These are phyloP conservation scores for Ophthalmolycus amberensis DNA, from an alignment of 2,113 vertebrate genomes.

Conservation along the genomic window DNA sequence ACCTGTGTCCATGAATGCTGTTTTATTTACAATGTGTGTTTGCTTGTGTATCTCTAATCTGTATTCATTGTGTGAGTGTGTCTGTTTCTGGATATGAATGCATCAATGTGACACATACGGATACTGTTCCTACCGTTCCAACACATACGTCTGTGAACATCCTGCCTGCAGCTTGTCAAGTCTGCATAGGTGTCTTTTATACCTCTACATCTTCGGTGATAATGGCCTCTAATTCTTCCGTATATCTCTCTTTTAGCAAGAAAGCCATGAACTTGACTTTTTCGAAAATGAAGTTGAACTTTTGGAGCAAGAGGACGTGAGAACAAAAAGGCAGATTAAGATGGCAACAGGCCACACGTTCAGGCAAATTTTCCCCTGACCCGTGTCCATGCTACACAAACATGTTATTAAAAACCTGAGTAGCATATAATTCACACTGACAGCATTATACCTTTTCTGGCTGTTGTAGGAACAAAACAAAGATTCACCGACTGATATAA, in stretches of 20 bases:
- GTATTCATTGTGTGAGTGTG: neutral
- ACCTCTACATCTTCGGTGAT: neutral
- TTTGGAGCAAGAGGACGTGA: conserved; percentile 9
- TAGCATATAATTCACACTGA: neutral
- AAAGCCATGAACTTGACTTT: conserved; percentile 44
- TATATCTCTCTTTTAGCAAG: conserved; percentile 4
- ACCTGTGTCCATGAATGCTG: neutral
- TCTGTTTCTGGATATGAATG: neutral
- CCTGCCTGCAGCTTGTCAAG: neutral
- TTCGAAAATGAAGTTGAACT: conserved; percentile 46
- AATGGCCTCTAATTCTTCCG: conserved; percentile 21
- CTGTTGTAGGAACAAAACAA: neutral
- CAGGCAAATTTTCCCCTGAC: neutral
- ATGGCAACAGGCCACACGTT: neutral
- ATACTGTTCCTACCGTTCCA: neutral
- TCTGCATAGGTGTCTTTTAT: neutral
- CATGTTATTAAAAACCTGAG: neutral
- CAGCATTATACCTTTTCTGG: neutral
- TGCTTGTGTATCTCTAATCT: neutral
- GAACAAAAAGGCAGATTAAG: neutral
- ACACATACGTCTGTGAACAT: neutral
- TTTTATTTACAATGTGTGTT: neutral
- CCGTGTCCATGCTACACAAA: neutral
- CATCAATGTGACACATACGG: neutral
- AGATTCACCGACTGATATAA: neutral